These are phyloP conservation scores for Synanthedon formicaeformis DNA, from an alignment of 2,888 invertebrate genomes.

Conservation along the genomic window DNA sequence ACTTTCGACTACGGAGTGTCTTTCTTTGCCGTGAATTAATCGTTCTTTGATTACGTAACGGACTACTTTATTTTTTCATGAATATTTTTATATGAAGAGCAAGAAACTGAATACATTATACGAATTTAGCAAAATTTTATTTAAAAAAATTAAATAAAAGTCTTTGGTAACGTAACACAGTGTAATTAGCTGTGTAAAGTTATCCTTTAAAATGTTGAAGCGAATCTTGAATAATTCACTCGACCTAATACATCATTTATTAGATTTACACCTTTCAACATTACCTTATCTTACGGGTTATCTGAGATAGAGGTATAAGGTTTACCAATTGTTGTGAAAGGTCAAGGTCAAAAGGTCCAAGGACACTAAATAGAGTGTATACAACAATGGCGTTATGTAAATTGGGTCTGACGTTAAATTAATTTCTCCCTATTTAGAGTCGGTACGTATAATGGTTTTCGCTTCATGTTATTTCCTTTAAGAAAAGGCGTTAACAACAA, in stretches of 20 bases:
- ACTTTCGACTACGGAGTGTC: background rate
- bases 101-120: too few relatives aligned
- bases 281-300: constrained; percentile 15
- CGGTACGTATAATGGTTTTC: background rate
- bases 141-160: background rate
- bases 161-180: background rate
- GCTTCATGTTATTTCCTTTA: background rate
- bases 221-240: background rate
- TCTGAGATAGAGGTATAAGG: constrained; percentile 11
- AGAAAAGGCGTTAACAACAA: background rate
- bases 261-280: constrained; percentile 13
- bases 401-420: constrained; percentile 20
- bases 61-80: too few relatives aligned
- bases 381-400: constrained; percentile 16
- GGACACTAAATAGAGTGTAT: background rate
- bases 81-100: too few relatives aligned
- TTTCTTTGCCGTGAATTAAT: too few relatives aligned
- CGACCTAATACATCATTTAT: background rate
- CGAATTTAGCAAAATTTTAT: too few relatives aligned
- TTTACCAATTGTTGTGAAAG: constrained; percentile 1
- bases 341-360: background rate
- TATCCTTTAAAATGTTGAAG: background rate
- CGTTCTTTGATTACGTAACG: too few relatives aligned
- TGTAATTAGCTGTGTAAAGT: background rate
- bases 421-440: constrained; percentile 18